Base-by-base conservation (phyloP, 2,797 vertebrate genomes). In the Micromesistius poutassou region DNA sequence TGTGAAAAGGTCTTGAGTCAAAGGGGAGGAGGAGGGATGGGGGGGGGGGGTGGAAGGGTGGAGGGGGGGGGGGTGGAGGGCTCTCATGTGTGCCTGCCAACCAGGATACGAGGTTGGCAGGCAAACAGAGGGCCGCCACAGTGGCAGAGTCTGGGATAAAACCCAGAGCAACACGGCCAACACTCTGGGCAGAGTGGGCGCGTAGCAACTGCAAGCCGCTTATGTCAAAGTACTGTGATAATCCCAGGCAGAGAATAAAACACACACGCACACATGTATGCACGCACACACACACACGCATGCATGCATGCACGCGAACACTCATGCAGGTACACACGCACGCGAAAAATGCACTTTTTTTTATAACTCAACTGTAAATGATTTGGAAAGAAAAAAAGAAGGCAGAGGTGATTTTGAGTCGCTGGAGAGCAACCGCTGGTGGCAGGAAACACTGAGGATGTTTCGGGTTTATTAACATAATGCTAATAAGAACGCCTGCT, bases 401-500 rank as follows among this genome's bases (percentile, higher is more conserved):
- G n/a, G n/a, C 79, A 82, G 77, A 74, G 8, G 46, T 22, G 46
- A n/a, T 88, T 73, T 74, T 7, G n/a, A 68, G 78, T 78, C 80
- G 78, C 31, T 46, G 12, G 66, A 83, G 12, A 50, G 74, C 80
- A 74, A 76, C 82, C 72, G 74, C 76, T 83, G 12, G 40, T n/a
- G 16, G 38, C 22, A 31, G 38, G 40, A 76, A 66, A 35, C 33
- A 33, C n/a, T 38, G 14, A 38, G 80, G 71, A 83, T 81, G 83
- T 90, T 88, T 62, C 83, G 46, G 72, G 79, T 55, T 19, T 55
- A 22, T 55, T 55, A 13, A 5, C 4, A 19, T 4, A 72, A 89
- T 14, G 19, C 83, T 85, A 86, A 87, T 83, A 84, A 82, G 88
- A 77, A 84, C 86, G 88, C 84, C 86, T 89, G 90, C 78, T 88